phyloP scores from a whole-genome alignment of 2,797 vertebrate genomes.

The Myotis myotis region DNA sequence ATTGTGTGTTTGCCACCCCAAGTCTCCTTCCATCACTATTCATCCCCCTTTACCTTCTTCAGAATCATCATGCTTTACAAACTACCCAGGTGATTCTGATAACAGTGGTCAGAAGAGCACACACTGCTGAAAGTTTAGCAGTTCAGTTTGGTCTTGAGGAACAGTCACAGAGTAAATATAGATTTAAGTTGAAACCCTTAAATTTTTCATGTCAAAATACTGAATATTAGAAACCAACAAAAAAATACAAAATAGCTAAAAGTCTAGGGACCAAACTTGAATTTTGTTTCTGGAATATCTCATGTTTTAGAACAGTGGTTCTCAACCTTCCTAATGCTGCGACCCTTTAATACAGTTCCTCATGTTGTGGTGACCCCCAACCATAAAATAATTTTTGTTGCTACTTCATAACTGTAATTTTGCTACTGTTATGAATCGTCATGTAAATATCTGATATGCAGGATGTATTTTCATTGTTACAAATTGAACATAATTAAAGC shows the following conservation, averaged over 20 bases:
- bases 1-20: background rate
- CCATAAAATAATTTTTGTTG: too few relatives aligned
- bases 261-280: background rate
- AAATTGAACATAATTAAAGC: too few relatives aligned
- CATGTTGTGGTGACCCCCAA: too few relatives aligned
- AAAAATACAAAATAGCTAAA: background rate
- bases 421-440: too few relatives aligned
- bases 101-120: background rate
- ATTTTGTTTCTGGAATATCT: background rate
- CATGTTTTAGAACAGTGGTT: background rate
- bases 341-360: too few relatives aligned
- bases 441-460: too few relatives aligned
- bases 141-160: background rate
- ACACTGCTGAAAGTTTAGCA: too few relatives aligned
- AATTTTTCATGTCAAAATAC: background rate
- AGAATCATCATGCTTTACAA: background rate
- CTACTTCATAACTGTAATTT: too few relatives aligned
- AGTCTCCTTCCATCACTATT: background rate
- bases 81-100: background rate
- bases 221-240: background rate
- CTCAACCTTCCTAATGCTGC: too few relatives aligned
- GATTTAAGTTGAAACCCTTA: background rate
- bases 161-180: background rate
- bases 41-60: background rate
- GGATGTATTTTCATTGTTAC: too few relatives aligned